Conservation (phyloP, 2,888 invertebrate species). For the Barypeithes pellucidus region DNA sequence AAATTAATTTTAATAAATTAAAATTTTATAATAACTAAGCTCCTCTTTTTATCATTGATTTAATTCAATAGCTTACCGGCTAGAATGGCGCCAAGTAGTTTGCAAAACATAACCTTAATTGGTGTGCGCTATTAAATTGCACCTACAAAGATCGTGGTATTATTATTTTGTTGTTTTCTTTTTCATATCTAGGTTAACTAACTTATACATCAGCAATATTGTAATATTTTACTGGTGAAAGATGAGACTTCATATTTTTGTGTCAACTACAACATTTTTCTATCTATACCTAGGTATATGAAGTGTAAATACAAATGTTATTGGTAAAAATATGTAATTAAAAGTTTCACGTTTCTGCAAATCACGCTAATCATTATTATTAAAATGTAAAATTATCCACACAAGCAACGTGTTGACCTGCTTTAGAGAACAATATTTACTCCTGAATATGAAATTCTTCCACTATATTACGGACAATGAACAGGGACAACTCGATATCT, state of each 20-base stretch:
- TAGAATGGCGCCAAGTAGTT: neutral
- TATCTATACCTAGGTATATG: neutral
- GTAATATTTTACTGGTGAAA: neutral
- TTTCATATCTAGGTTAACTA: neutral
- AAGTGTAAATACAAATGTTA: neutral
- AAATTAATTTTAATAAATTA: too few relatives aligned
- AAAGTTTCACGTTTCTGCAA: too few relatives aligned
- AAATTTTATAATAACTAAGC: too few relatives aligned
- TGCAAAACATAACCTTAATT: constrained; percentile 6
- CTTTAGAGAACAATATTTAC: too few relatives aligned
- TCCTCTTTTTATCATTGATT: too few relatives aligned
- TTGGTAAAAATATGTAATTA: too few relatives aligned
- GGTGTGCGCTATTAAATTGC: neutral
- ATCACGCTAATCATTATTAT: too few relatives aligned
- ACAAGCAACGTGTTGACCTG: too few relatives aligned
- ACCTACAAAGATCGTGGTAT: neutral
- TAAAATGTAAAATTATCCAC: too few relatives aligned
- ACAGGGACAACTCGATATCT: too few relatives aligned
- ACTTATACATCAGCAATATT: constrained; percentile 3
- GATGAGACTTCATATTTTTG: neutral
- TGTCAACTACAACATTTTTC: neutral
- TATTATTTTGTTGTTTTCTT: constrained; percentile 1
- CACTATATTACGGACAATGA: too few relatives aligned
- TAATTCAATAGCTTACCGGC: neutral
- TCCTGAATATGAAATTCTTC: too few relatives aligned